A percentile compares a stretch with the other conserved stretches of the same genome.
Evolutionary conservation across 2,113 vertebrate species (phyloP).

Genomic region (Oreamnos americanus): DNA sequence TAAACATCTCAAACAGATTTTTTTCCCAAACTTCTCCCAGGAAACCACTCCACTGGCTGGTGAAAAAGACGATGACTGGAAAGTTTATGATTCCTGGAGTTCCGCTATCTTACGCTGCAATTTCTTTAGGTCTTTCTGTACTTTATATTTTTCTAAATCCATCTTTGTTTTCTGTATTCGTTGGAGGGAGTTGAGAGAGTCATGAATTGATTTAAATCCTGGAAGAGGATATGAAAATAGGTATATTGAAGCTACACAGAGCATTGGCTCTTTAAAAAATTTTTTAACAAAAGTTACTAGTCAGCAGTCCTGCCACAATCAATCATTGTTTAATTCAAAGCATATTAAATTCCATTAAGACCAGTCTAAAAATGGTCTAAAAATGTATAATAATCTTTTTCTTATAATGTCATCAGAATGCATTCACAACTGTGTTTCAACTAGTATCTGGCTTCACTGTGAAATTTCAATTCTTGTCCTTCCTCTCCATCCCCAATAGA

Average conservation of each 20-base stretch:
- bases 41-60: background rate
- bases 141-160: conserved; percentile 84
- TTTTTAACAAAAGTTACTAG: background rate
- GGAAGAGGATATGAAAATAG: conserved; percentile 43
- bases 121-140: conserved; percentile 82
- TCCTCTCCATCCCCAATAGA: background rate
- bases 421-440: background rate
- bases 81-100: conserved; percentile 58
- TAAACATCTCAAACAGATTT: background rate
- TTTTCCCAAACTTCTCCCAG: background rate
- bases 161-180: conserved; percentile 86
- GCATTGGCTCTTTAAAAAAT: background rate
- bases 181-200: conserved; percentile 85
- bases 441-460: background rate
- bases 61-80: background rate
- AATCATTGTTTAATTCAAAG: background rate
- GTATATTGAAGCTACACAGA: conserved; percentile 29
- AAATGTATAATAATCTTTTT: background rate
- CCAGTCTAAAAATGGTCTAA: background rate
- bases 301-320: background rate
- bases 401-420: background rate
- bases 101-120: conserved; percentile 76
- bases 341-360: conserved; percentile 3
- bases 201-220: conserved; percentile 87
- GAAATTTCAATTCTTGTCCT: background rate